Evolutionary conservation across 2,113 vertebrate species (phyloP), one percentile per base, ranked within the genome.

Genomic region (Lagopus leucura): DNA sequence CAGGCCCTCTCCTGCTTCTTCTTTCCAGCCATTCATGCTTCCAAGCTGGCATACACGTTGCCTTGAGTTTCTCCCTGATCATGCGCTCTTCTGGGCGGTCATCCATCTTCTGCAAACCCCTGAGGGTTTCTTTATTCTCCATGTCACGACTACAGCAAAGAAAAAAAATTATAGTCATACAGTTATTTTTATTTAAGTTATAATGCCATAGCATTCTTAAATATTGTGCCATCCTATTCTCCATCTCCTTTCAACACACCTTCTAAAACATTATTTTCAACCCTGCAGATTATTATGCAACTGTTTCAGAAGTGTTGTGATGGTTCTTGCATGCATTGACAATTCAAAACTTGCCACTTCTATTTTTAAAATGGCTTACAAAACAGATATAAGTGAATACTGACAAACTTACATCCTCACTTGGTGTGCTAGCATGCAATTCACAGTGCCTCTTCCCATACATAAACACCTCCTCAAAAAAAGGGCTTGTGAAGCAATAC

Each of bases 31-130:
- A 99, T 88, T 99, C 98, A 10, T 99, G 98, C 61, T 99, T 98
- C 98, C 98, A 99, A 83, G 98, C 98, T 50, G 98, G 98, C 98
- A 99, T 99, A 74, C 98, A 99, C 4, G 98, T 99, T 57, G 98
- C 98, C 96, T 99, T 99, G 57, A 99, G 98, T 76, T 99, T 99
- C 95, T 99, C 98, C 79, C 98, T 98, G 98, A 99, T 99, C 98
- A 98, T 98, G 19, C 98, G 98, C 94, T 99, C 98, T 95, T 99
- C 98, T 25, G 98, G 98, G 92, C 98, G 98, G 90, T 99, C 98
- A 20, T 99, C 98, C 98, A 99, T 99, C 97, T 98, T 99, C 94
- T 98, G 98, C 94, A 99, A 74, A n/a, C 98, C 98, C 93, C 98
- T 97, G 77, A 98, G 98, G 57, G 98, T 98, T 96, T 99, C 98